Evolutionary conservation across 2,888 invertebrate genomes (phyloP), one percentile per base, ranked within the genome.

Genomic region (Eupithecia abbreviata): DNA sequence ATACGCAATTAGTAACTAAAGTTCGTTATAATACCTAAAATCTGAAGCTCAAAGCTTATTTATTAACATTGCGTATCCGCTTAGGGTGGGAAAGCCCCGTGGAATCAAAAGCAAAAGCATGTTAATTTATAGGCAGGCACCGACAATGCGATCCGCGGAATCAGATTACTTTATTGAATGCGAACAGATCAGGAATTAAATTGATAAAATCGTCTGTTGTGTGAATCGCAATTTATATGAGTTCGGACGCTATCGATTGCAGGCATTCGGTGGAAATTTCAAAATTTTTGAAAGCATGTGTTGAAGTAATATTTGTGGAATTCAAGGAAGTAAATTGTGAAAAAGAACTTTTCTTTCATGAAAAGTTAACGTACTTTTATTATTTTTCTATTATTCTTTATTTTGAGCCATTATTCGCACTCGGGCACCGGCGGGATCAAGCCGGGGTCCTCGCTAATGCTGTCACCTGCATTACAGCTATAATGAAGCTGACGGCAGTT

Each of bases 161-260:
- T 92, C 91, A 88, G 91, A 91, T 92, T 92, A 93, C 90, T 90
- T 90, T 91, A 91, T 90, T 91, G 89, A 88, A 88, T 87, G 84
- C 86, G 87, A 87, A 85, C 89, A 89, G 90, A 91, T 91, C 91
- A 90, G 89, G 90, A 90, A 90, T 90, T 91, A 89, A 92, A 92
- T 90, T 92, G 90, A 91, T 92, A 91, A 91, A 91, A 92, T 91
- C 89, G 90, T 90, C 89, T 90, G 90, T 86, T 90, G 89, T 87
- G 87, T 83, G 87, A 87, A 88, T 85, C 86, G 87, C 87, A 85
- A 90, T 88, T 79, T 82, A 78, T 81, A 77, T 85, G 84, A 86
- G 85, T 85, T 87, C 83, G 83, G 84, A 85, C 80, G 82, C 80
- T 83, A 78, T 82, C 70, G 74, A 78, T 73, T 73, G 62, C 66